A percentile compares a stretch with the other conserved stretches of the same genome.
Evolutionary conservation across 2,113 vertebrate species (phyloP).

Genomic region (Athene cunicularia): DNA sequence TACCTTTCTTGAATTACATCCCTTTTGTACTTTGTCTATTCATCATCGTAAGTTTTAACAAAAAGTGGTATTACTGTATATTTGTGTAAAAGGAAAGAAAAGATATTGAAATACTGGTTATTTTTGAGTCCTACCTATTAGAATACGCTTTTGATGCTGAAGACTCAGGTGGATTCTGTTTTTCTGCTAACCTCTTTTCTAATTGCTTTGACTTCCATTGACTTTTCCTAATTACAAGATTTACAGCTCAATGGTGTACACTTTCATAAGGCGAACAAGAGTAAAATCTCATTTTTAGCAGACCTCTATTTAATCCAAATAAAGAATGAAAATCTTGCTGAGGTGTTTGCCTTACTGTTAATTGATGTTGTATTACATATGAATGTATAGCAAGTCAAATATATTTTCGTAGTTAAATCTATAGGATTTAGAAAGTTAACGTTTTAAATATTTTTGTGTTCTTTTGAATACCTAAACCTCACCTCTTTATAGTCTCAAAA

Average conservation of each 20-base stretch:
- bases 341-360: not conserved
- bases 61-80: not conserved
- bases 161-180: not conserved
- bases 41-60: not conserved
- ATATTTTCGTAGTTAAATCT: not conserved
- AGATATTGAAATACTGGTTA: not conserved
- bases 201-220: not conserved
- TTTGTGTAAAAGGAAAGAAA: not conserved
- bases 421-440: not conserved
- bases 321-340: not conserved
- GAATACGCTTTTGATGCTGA: not conserved
- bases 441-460: not conserved
- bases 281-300: not conserved
- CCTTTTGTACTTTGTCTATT: not conserved
- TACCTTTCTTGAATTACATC: not conserved
- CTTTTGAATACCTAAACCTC: not conserved
- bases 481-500: not conserved
- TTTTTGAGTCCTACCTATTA: not conserved
- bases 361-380: not conserved
- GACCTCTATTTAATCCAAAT: not conserved
- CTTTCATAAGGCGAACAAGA: not conserved
- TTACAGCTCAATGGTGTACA: not conserved
- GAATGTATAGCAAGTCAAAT: not conserved
- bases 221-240: not conserved
- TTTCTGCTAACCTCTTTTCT: not conserved